Evolutionary conservation across 2,113 vertebrate genomes (phyloP).

Genomic region (Hyaena hyaena): DNA sequence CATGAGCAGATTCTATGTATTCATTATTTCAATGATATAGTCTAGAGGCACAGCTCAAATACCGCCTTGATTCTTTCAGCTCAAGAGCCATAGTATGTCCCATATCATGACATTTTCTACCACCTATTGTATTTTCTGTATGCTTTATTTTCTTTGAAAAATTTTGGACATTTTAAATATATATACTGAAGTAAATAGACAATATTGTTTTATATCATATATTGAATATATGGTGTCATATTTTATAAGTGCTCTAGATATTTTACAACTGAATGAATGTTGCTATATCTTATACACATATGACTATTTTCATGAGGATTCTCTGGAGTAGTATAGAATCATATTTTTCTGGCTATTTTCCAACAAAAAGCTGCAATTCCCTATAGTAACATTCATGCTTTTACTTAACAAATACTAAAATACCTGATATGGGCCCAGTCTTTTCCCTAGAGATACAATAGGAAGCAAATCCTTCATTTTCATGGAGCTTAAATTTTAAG

Average conservation of each 20-base stretch:
- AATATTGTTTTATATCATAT: background rate
- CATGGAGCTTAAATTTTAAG: background rate
- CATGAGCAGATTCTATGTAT: background rate
- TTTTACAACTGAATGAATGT: background rate
- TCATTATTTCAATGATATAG: background rate
- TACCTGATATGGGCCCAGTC: background rate
- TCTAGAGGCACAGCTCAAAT: background rate
- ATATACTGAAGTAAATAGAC: background rate
- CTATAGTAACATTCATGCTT: background rate
- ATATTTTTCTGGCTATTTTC: background rate
- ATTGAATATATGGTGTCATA: background rate
- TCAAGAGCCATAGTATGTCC: background rate
- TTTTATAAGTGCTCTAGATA: background rate
- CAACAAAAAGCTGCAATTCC: background rate
- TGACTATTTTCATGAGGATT: background rate
- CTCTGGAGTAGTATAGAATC: background rate
- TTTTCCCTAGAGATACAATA: background rate
- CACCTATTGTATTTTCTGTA: background rate
- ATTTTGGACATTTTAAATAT: background rate
- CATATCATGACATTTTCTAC: background rate
- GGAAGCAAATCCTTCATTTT: background rate
- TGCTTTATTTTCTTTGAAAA: background rate
- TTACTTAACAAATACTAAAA: background rate
- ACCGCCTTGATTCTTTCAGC: background rate
- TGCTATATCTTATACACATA: background rate